Evolutionary conservation across 2,113 vertebrate species (phyloP), one percentile per base, ranked within the genome.

Genomic region (Microcebus murinus): DNA sequence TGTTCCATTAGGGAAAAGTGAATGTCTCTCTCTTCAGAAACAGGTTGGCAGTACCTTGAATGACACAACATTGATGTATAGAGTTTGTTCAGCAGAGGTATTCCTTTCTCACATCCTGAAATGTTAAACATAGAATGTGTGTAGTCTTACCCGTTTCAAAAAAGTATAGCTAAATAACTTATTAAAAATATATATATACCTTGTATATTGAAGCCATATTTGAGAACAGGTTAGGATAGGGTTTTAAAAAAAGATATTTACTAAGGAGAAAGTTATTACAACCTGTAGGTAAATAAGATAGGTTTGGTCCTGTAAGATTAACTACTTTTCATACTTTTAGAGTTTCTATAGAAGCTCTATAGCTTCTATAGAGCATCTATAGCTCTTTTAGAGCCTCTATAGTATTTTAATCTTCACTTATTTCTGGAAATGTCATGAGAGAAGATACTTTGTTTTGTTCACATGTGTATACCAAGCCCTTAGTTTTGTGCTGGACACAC

Each of bases 161-260:
- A 96, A 87, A 68, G 86, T 90, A 88, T 97, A 98, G 0, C 29
- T 98, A 98, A 98, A 98, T 97, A 98, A 98, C 97, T 98, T 98
- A 97, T 97, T 98, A 97, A 90, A 98, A 97, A 45, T 83, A 94
- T 96, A 71, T 97, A 79, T 98, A 98, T 92, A 97, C 98, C 95
- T 82, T 86, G 23, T 83, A 92, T 63, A 70, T 57, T 90, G 91
- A 85, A 98, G 79, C 23, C 73, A 81, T 91, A 77, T 83, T 57
- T 87, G 67, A 96, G 94, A 73, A 13, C 25, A 93, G 85, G 79
- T 57, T 95, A 77, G 48, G 50, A 95, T 42, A 81, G 59, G 50
- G 85, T 96, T 96, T 95, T 85, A 20, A 31, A 95, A 81, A 87
- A 89, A 89, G 45, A 23, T 34, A 84, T 23, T 88, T 79, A 39